phyloP scores from a whole-genome alignment of 2,888 invertebrate genomes.

The Dryobotodes eremita region DNA sequence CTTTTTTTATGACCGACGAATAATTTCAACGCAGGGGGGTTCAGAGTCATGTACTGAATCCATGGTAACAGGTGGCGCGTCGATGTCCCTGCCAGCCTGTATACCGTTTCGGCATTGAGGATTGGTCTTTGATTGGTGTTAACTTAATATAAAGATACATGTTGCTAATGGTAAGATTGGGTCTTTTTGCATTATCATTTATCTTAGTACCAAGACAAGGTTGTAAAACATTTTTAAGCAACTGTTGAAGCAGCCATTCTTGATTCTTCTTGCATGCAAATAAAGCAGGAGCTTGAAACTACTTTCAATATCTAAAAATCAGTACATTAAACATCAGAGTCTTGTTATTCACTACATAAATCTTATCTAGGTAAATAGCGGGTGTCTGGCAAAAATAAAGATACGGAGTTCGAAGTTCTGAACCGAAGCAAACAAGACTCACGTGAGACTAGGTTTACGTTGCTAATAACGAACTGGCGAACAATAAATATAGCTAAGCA shows the following conservation, averaged over 20 bases:
- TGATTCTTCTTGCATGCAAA: not conserved
- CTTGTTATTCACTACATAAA: slow-evolving; percentile 51
- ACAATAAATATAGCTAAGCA: slow-evolving; percentile 12
- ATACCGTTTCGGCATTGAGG: not conserved
- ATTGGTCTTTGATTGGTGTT: not conserved
- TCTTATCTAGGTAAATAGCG: slow-evolving; percentile 52
- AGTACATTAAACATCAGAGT: slow-evolving; percentile 14
- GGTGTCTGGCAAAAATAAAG: slow-evolving; percentile 61
- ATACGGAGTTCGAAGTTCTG: slow-evolving; percentile 38
- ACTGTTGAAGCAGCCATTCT: not conserved
- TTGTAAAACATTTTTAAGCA: not conserved
- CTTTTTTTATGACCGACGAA: too few relatives aligned
- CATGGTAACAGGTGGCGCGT: too few relatives aligned
- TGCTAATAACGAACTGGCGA: slow-evolving; percentile 22
- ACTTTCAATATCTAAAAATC: slow-evolving; percentile 29
- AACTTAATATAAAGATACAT: not conserved
- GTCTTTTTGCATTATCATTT: not conserved
- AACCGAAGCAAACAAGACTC: slow-evolving; percentile 42
- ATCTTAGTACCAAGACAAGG: not conserved
- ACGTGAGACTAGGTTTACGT: slow-evolving; percentile 29
- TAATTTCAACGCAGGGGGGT: too few relatives aligned
- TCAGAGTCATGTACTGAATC: too few relatives aligned
- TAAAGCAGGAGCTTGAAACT: not conserved
- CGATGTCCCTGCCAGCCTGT: too few relatives aligned
- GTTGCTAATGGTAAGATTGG: not conserved